phyloP scores from a whole-genome alignment of 2,888 invertebrate species.

The Cephus pulcher region DNA sequence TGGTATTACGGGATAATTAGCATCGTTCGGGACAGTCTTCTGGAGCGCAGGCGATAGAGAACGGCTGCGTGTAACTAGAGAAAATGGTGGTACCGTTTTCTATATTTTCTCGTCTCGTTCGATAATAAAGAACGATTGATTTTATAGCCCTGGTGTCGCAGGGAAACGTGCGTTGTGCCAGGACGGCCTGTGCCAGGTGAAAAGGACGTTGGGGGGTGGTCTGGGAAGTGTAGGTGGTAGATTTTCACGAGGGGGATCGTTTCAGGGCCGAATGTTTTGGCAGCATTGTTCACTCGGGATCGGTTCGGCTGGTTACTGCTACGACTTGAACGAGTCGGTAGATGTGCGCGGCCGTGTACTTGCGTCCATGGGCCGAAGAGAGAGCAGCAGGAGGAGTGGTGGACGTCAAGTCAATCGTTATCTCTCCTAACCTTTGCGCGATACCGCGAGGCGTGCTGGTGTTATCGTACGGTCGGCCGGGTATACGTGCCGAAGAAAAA shows the following conservation, averaged over 20 bases:
- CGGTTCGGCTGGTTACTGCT: background rate
- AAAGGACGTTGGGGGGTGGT: background rate
- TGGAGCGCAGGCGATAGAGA: background rate
- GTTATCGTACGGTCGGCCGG: conserved; percentile 3
- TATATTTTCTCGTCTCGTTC: background rate
- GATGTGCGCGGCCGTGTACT: conserved; percentile 1
- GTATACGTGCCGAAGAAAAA: conserved; percentile 17
- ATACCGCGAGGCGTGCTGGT: conserved; percentile 25
- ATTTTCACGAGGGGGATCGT: background rate
- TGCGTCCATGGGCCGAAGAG: conserved; percentile 15
- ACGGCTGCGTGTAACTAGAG: background rate
- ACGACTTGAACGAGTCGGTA: background rate
- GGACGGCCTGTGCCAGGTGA: background rate
- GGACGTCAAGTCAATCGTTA: conserved; percentile 61
- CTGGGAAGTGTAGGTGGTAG: background rate
- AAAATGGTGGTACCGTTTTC: background rate
- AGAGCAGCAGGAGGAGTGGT: conserved; percentile 25
- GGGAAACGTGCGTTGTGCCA: background rate
- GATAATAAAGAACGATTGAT: background rate
- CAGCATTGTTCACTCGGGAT: background rate
- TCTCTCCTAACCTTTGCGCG: conserved; percentile 61
- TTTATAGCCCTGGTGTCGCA: background rate
- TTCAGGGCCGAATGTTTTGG: background rate
- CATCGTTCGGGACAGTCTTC: background rate
- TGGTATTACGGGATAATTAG: background rate